These are phyloP conservation scores for Tinamus guttatus DNA, from an alignment of 2,113 vertebrate species.

Conservation along the genomic window DNA sequence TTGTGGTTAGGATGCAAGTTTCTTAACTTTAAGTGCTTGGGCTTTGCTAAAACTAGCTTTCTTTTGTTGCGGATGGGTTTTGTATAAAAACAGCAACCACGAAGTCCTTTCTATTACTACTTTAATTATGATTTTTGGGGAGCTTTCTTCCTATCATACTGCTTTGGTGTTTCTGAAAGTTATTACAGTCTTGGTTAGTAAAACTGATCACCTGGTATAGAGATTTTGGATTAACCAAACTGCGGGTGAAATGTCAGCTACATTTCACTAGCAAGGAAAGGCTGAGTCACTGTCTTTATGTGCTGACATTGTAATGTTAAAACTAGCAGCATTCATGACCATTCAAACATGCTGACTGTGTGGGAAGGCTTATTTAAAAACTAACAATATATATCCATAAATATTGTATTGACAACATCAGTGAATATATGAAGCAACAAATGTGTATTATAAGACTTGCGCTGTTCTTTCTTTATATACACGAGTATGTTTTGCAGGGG, in stretches of 20 bases:
- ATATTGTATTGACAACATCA: background rate
- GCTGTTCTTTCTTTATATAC: background rate
- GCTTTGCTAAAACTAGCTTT: background rate
- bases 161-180: background rate
- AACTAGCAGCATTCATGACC: background rate
- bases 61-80: background rate
- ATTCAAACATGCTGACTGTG: background rate
- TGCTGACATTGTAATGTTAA: background rate
- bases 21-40: background rate
- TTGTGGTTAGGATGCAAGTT: background rate
- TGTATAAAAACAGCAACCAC: background rate
- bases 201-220: background rate
- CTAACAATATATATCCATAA: background rate
- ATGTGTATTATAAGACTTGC: background rate
- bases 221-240: background rate
- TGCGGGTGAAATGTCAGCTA: background rate
- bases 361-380: background rate
- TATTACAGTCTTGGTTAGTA: background rate
- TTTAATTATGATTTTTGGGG: background rate
- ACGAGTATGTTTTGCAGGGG: slow-evolving; percentile 59
- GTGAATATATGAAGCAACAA: background rate
- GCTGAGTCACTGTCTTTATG: background rate
- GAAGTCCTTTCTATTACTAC: background rate
- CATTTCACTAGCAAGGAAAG: background rate
- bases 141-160: background rate